These are phyloP conservation scores for Bombycilla garrulus DNA, from an alignment of 2,113 vertebrate species.

Conservation along the genomic window DNA sequence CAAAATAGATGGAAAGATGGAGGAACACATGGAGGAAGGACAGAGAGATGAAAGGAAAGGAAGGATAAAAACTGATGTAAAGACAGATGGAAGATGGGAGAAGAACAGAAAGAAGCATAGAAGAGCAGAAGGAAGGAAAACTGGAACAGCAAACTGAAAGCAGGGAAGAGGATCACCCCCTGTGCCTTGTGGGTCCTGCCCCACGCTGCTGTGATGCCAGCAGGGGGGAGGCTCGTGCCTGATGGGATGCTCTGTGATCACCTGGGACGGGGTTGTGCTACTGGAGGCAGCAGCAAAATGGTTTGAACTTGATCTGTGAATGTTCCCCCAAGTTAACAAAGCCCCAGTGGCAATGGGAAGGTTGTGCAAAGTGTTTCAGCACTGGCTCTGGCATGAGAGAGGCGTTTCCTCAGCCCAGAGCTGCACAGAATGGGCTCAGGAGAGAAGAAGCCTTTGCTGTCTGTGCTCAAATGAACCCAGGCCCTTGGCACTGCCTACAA, in stretches of 20 bases:
- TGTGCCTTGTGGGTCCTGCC: not conserved
- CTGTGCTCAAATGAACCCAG: not conserved
- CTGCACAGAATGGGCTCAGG: not conserved
- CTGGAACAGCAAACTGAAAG: not conserved
- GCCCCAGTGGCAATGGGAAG: not conserved
- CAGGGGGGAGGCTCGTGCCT: fast-evolving
- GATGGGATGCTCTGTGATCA: not conserved
- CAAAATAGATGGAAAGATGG: not conserved
- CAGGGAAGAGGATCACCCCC: not conserved
- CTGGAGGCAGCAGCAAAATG: fast-evolving
- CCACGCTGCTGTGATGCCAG: not conserved
- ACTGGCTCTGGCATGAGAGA: not conserved
- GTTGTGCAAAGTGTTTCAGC: not conserved
- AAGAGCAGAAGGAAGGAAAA: not conserved
- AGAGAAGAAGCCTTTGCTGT: not conserved
- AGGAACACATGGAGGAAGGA: not conserved
- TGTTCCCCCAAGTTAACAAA: not conserved
- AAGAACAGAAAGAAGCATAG: not conserved
- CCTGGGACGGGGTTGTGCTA: not conserved
- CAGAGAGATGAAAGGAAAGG: not conserved
- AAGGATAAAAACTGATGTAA: not conserved
- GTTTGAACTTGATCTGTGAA: not conserved
- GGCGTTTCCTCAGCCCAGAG: not conserved
- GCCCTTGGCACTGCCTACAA: not conserved
- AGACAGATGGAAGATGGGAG: not conserved